These are phyloP conservation scores for Saimiri boliviensis DNA, from an alignment of 2,113 vertebrate genomes.

Conservation along the genomic window DNA sequence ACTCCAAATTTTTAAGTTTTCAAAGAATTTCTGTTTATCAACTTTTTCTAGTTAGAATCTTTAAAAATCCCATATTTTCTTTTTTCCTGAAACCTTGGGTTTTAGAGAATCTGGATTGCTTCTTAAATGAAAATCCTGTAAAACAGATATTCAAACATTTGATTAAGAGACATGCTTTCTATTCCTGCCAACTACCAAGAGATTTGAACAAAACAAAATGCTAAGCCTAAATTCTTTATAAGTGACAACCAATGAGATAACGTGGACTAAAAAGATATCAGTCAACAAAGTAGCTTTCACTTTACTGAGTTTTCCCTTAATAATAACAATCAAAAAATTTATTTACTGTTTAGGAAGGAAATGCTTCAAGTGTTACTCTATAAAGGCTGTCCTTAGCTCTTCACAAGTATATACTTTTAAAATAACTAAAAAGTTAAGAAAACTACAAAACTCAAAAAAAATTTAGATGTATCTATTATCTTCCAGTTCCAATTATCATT, in stretches of 20 bases:
- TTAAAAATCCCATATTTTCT: not conserved
- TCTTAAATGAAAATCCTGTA: not conserved
- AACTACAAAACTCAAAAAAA: not conserved
- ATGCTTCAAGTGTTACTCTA: not conserved
- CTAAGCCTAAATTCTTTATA: not conserved
- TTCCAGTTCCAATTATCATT: not conserved
- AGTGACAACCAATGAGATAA: not conserved
- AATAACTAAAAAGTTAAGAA: conserved; percentile 21
- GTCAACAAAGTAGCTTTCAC: not conserved
- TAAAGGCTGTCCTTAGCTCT: not conserved
- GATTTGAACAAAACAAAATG: not conserved
- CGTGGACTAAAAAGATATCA: not conserved
- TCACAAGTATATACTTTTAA: not conserved
- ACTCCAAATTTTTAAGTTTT: conserved; percentile 19
- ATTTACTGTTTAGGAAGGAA: not conserved
- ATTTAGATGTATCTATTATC: not conserved
- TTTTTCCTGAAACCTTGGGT: not conserved
- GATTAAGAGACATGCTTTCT: not conserved
- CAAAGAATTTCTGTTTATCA: not conserved
- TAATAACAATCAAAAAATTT: no score
- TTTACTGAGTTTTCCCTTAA: not conserved
- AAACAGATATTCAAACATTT: not conserved
- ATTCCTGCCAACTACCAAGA: not conserved
- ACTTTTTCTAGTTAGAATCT: not conserved
- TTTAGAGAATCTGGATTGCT: not conserved